A percentile compares a stretch with the other conserved stretches of the same genome.
phyloP scores from a whole-genome alignment of 2,888 invertebrate genomes.

The Eupeodes latifasciatus region DNA sequence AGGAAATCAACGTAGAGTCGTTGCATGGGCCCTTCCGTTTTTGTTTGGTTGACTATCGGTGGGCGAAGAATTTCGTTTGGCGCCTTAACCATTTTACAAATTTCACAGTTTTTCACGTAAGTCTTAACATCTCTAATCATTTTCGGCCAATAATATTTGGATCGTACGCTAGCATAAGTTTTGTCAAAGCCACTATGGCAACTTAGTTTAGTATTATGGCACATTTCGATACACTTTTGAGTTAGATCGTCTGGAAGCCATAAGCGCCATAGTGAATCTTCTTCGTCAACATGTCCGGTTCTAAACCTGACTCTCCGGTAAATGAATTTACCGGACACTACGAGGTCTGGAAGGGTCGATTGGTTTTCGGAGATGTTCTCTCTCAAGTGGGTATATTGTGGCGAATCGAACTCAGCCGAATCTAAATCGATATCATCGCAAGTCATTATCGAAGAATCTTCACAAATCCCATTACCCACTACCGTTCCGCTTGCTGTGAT shows the following conservation, averaged over 20 bases:
- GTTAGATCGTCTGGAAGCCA: neutral
- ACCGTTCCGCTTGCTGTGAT: neutral
- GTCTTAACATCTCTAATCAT: neutral
- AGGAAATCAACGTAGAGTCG: constrained; percentile 5
- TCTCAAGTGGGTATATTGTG: neutral
- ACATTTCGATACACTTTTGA: neutral
- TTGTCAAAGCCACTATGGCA: constrained; percentile 15
- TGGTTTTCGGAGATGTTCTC: too few species aligned
- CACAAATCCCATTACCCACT: neutral
- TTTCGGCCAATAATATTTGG: constrained; percentile 6
- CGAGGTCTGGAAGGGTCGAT: neutral
- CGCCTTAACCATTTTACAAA: constrained; percentile 6
- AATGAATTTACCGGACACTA: neutral
- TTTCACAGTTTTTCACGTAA: neutral
- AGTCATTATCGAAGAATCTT: neutral
- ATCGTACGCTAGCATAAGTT: neutral
- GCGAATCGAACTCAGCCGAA: neutral
- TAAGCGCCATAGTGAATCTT: neutral
- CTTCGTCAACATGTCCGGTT: neutral
- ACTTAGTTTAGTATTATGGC: neutral
- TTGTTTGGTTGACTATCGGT: neutral
- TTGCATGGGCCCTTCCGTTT: constrained; percentile 4
- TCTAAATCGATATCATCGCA: neutral
- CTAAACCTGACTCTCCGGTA: too few species aligned
- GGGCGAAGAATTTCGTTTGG: constrained; percentile 11